Base-by-base conservation (phyloP, 2,888 invertebrate species). In the Hirtodrosophila trivittata region DNA sequence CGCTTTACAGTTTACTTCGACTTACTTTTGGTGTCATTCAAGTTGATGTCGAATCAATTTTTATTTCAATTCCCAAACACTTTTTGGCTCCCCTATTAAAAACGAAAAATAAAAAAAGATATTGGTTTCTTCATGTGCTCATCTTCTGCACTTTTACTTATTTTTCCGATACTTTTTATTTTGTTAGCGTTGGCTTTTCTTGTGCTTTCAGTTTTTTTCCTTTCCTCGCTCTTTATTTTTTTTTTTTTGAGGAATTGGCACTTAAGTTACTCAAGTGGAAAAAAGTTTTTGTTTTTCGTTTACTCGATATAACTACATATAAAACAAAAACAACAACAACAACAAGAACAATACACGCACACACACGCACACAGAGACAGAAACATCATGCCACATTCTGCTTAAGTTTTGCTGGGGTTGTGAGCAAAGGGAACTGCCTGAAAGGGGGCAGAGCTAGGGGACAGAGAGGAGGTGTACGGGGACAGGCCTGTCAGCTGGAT, bases 181-280 rank as follows among this genome's bases (percentile, higher is more conserved):
- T 39, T 59, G 50, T 45, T 68, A 69, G 52, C 30, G 30, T 57
- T 69, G 55, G 43, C 45, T 74, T 54, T 73, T 69, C 50, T 66
- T 42, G 37, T 38, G 54, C 54, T 55, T 68, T 59, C 43, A 38
- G 58, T 52, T 60, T 43, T 35, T 63, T 57, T 49, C 43, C 52
- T 39, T 57, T 21, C 56, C 55, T 64, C 18, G 18, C 18, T 21
- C 18, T 39, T 43, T 21, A 51, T 57, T 66, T 50, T 66, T 52
- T 67, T n/a, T 66, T 68, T 67, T 60, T 67, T 68, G 50, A 67
- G 72, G 86, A 87, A 87, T 88, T 87, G 87, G 87, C 88, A 87
- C 83, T 87, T 84, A 83, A 87, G 82, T 86, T 84, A 86, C 75
- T 87, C 83, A 85, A 87, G 85, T 87, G 86, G 82, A 87, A 87